Base-by-base conservation (phyloP, 1,140 invertebrate genomes). In the Leguminivora glycinivorella region DNA sequence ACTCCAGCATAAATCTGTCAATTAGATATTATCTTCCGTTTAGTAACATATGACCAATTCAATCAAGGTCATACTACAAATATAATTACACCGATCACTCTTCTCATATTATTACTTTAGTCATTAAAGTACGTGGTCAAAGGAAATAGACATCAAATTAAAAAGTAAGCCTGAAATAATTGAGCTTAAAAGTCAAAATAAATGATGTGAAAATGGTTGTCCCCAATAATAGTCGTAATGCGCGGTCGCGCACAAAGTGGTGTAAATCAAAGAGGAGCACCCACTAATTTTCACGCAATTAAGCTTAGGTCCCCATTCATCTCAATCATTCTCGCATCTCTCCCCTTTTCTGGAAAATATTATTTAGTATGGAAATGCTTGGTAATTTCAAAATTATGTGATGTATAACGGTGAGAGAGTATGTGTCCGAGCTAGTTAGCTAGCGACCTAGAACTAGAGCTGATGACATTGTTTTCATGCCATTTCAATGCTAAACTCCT, bases 241-340 rank as follows among this genome's bases (percentile, higher is more conserved):
- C 17, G 58, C 26, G 26, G 58, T 63, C n/a, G 58, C n/a, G 22
- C 25, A 34, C 58, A 34, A 58, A 58, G 58, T 63, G 58, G n/a
- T 29, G 17, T 63, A 63, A 63, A 63, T 63, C 58, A 63, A 63
- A 63, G 29, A 6, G 47, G n/a, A 6, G 58, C 58, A 6, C 17
- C 58, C 26, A 63, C 58, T 63, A 63, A 63, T 63, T 63, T 63
- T 63, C 58, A 63, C 58, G 58, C 25, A 63, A 63, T 63, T 63
- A 63, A 63, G 58, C 58, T 63, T 63, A 63, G 58, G 58, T 34
- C 58, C 25, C 58, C 58, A 63, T 63, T 63, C 58, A 63, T 63
- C 58, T 63, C 58, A 63, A 63, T 63, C 58, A 63, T 63, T 63
- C 17, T 17, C 58, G 26, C 58, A n/a, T 63, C 25, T 63, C 26